A percentile compares a stretch with the other conserved stretches of the same genome.
These are phyloP conservation scores for Manacus vitellinus DNA, from an alignment of 2,113 vertebrate species.

Conservation along the genomic window DNA sequence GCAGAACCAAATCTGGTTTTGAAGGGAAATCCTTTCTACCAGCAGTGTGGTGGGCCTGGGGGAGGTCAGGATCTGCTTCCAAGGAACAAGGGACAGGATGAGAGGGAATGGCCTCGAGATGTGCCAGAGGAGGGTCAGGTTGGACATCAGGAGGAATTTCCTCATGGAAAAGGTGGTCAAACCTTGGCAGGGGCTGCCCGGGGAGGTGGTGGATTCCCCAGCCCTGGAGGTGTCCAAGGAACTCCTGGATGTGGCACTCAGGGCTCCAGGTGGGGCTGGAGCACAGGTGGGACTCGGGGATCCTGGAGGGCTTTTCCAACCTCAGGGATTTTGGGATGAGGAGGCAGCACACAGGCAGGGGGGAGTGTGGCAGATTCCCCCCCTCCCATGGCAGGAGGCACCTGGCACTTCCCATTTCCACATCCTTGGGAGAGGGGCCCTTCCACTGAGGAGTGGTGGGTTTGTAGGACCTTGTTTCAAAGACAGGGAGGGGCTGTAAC, in stretches of 20 bases:
- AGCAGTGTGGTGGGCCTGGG: background rate
- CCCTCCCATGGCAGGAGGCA: too few relatives aligned
- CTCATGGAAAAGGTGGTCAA: background rate
- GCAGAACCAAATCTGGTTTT: background rate
- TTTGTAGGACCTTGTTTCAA: background rate
- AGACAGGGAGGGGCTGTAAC: background rate
- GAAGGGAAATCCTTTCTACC: background rate
- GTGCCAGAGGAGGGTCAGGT: rapidly evolving
- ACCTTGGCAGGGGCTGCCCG: background rate
- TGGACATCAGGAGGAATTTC: background rate
- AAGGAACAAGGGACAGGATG: too few relatives aligned
- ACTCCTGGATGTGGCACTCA: rapidly evolving
- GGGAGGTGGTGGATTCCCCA: background rate
- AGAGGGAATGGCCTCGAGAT: background rate
- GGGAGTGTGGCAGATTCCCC: background rate
- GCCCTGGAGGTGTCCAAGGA: background rate
- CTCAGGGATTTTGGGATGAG: too few relatives aligned
- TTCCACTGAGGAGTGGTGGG: background rate
- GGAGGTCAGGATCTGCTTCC: rapidly evolving
- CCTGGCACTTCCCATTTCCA: rapidly evolving
- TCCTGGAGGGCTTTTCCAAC: background rate
- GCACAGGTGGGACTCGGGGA: background rate
- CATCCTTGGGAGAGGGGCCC: background rate
- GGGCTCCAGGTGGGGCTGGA: background rate
- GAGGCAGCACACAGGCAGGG: background rate